phyloP scores from a whole-genome alignment of 2,888 invertebrate genomes.

The Acleris sparsana region DNA sequence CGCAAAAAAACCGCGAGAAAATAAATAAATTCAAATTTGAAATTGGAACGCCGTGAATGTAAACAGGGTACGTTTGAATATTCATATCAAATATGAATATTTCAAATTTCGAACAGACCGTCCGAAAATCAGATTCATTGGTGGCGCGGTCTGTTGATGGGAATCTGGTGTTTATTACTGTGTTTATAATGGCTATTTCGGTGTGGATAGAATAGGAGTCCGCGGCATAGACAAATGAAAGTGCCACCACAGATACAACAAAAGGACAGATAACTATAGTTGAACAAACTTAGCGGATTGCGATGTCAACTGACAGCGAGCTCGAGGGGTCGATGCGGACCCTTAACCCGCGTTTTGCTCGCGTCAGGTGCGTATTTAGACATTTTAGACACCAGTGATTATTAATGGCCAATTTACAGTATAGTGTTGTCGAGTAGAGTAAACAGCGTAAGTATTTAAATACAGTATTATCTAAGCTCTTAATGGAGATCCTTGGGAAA shows the following conservation, averaged over 20 bases:
- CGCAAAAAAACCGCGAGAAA: slow-evolving; percentile 58
- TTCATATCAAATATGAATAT: slow-evolving; percentile 82
- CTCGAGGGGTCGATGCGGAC: background rate
- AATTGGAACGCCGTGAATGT: slow-evolving; percentile 82
- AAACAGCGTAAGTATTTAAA: too few species aligned
- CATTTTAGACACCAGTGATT: too few species aligned
- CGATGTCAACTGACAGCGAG: too few species aligned
- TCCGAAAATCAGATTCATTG: slow-evolving; percentile 78
- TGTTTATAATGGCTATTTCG: slow-evolving; percentile 26
- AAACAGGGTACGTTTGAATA: slow-evolving; percentile 81
- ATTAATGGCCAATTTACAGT: too few species aligned
- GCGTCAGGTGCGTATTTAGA: too few species aligned
- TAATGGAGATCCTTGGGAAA: too few species aligned
- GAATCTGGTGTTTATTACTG: slow-evolving; percentile 30
- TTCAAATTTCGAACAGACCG: slow-evolving; percentile 69
- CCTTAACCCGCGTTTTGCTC: background rate
- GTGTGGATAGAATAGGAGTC: slow-evolving; percentile 4
- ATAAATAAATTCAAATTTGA: slow-evolving; percentile 83
- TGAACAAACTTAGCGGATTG: background rate
- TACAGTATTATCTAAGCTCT: too few species aligned
- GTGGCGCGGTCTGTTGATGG: slow-evolving; percentile 41
- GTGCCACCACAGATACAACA: slow-evolving; percentile 28
- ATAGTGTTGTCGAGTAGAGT: too few species aligned
- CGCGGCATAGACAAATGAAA: slow-evolving; percentile 22
- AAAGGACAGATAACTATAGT: slow-evolving; percentile 12